Conservation (phyloP, 2,797 vertebrate genomes). For the Spinibarbus caldwelli region DNA sequence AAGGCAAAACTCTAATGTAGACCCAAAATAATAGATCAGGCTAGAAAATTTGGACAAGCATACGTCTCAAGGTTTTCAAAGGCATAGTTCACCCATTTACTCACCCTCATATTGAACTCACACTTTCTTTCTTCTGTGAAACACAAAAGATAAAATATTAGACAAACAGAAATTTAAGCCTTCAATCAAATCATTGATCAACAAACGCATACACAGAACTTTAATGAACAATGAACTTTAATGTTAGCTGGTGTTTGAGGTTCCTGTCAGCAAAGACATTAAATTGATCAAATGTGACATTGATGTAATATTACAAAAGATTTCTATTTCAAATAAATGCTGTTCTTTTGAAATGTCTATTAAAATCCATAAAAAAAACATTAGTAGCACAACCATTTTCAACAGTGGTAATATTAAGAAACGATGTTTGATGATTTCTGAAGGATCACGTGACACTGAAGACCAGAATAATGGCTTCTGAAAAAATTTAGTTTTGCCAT, state of each 20-base stretch:
- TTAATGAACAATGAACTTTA: neutral
- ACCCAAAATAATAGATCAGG: neutral
- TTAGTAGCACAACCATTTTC: neutral
- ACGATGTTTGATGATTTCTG: too few species aligned
- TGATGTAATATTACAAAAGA: neutral
- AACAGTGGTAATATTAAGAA: too few species aligned
- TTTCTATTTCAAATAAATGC: neutral
- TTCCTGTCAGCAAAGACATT: neutral
- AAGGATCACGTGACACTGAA: too few species aligned
- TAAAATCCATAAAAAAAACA: neutral
- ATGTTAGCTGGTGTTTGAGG: neutral
- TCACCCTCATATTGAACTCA: neutral
- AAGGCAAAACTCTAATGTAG: too few species aligned
- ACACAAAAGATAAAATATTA: neutral
- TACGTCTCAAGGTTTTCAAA: neutral
- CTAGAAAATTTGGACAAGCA: neutral
- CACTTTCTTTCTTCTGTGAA: neutral
- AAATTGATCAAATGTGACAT: neutral
- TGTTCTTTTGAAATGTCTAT: neutral
- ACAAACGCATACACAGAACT: neutral
- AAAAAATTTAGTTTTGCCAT: too few species aligned
- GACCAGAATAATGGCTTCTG: too few species aligned
- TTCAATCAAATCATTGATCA: neutral
- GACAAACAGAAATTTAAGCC: neutral
- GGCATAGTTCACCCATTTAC: neutral